Percentiles rank a stretch among this genome's conserved stretches.
Evolutionary conservation across 2,113 vertebrate species (phyloP).

Genomic region (Solea solea): DNA sequence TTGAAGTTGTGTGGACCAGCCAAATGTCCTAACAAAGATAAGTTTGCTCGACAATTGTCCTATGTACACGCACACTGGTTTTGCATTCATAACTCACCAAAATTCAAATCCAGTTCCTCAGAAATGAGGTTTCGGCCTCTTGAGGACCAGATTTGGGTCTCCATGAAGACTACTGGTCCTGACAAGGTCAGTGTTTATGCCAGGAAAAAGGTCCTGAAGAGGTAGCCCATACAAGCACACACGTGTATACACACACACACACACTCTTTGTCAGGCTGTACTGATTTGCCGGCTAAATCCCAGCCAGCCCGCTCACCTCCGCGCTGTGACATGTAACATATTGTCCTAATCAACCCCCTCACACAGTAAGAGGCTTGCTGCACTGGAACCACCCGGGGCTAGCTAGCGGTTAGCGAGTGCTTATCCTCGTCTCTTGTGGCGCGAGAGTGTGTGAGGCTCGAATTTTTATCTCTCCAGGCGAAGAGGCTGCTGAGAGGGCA

Average conservation of each 20-base stretch:
- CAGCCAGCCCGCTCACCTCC: slow-evolving; percentile 41
- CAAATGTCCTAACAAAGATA: no score
- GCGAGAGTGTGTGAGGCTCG: slow-evolving; percentile 20
- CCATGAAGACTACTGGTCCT: not conserved
- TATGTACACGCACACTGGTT: no score
- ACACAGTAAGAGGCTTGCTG: slow-evolving; percentile 67
- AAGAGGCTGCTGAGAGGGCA: slow-evolving; percentile 44
- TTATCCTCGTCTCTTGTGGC: slow-evolving; percentile 47
- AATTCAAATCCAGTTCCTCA: no score
- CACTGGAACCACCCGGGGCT: slow-evolving; percentile 47
- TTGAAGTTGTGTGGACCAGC: no score
- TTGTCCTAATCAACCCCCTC: slow-evolving; percentile 69
- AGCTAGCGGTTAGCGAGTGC: slow-evolving; percentile 27
- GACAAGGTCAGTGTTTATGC: no score
- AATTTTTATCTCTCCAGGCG: slow-evolving; percentile 54
- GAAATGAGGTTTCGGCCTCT: no score
- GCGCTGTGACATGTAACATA: slow-evolving; percentile 47
- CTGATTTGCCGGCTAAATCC: slow-evolving; percentile 50
- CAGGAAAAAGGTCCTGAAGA: no score
- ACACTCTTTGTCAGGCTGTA: slow-evolving; percentile 31
- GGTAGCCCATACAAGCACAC: not conserved
- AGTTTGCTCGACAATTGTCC: no score
- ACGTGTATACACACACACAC: slow-evolving; percentile 7
- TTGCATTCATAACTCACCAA: no score
- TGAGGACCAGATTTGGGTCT: no score